These are phyloP conservation scores for Ganaspis brasiliensis DNA, from an alignment of 2,888 invertebrate genomes.

Conservation along the genomic window DNA sequence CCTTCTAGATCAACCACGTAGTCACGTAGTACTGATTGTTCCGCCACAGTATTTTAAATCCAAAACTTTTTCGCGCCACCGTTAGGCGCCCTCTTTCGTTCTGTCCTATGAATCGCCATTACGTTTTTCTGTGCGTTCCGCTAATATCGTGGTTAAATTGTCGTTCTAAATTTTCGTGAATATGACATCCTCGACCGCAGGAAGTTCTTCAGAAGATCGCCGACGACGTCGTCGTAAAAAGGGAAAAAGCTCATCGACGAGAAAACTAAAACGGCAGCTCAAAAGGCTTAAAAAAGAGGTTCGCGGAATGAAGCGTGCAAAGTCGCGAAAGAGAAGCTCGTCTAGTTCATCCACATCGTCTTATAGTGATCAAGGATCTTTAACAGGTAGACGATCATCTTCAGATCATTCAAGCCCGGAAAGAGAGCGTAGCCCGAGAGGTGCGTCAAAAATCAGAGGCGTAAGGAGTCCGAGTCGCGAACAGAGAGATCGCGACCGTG, in stretches of 20 bases:
- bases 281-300: not conserved
- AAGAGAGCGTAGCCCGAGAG: constrained; percentile 58
- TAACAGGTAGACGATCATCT: too few species aligned
- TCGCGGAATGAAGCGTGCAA: not conserved
- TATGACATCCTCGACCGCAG: too few species aligned
- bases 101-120: too few species aligned
- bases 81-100: too few species aligned
- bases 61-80: too few species aligned
- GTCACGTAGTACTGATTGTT: too few species aligned
- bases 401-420: constrained; percentile 52
- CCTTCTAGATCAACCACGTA: too few species aligned
- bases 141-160: too few species aligned
- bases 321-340: constrained; percentile 44
- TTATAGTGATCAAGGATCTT: not conserved
- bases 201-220: too few species aligned
- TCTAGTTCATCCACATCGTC: constrained; percentile 48
- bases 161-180: too few species aligned
- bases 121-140: too few species aligned
- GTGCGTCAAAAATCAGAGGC: not conserved
- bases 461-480: not conserved
- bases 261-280: not conserved
- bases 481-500: not conserved
- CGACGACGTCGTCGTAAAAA: not conserved
- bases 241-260: not conserved
- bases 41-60: too few species aligned